phyloP scores from a whole-genome alignment of 1,140 invertebrate genomes.

The Caligus rogercresseyi region DNA sequence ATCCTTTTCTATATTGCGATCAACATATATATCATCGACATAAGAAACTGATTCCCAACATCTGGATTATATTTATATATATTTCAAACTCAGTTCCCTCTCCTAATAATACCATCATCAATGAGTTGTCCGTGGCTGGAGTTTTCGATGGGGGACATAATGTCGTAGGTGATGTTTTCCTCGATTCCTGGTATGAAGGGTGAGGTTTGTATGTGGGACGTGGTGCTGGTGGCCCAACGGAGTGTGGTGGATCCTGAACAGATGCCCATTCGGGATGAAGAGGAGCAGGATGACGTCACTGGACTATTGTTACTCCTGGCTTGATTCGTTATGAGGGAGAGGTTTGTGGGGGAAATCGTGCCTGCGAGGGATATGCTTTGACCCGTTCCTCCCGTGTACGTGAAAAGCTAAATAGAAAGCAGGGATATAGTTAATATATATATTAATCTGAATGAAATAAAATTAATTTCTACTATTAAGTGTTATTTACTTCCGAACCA shows the following conservation, averaged over 20 bases:
- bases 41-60: no score
- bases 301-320: not conserved
- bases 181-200: slow-evolving; percentile 67
- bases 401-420: slow-evolving; percentile 53
- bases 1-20: no score
- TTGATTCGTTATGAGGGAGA: slow-evolving; percentile 51
- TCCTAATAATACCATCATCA: slow-evolving; percentile 5
- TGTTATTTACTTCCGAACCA: no score
- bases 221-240: slow-evolving; percentile 37
- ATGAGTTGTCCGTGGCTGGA: slow-evolving; percentile 1
- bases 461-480: no score
- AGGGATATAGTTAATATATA: no score
- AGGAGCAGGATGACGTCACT: slow-evolving; percentile 29
- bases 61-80: no score
- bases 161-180: slow-evolving; percentile 68
- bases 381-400: slow-evolving; percentile 55
- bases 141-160: slow-evolving; percentile 47
- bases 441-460: no score
- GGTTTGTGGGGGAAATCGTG: slow-evolving; percentile 72
- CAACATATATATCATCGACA: no score
- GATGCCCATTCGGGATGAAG: not conserved
- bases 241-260: slow-evolving; percentile 43
- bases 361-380: slow-evolving; percentile 51
- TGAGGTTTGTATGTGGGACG: slow-evolving; percentile 6
- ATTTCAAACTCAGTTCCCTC: no score